phyloP scores from a whole-genome alignment of 2,888 invertebrate genomes.

The Mellilla xanthometata region DNA sequence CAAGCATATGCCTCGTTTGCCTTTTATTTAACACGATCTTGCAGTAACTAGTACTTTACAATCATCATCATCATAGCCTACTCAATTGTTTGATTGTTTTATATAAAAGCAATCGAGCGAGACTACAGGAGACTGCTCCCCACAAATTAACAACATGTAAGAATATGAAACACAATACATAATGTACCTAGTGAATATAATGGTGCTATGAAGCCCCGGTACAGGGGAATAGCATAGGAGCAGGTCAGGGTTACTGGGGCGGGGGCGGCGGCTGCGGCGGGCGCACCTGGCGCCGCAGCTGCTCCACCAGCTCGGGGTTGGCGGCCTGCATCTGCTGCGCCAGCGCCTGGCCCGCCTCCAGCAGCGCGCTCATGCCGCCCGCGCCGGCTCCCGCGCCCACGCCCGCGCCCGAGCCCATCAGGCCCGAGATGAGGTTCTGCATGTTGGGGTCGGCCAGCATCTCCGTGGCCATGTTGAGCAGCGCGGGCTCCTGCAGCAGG shows the following conservation, averaged over 20 bases:
- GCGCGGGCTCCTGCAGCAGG: conserved; percentile 90
- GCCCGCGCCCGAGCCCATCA: conserved; percentile 66
- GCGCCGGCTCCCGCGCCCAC: conserved; percentile 37
- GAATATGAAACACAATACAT: no score
- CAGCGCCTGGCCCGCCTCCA: conserved; percentile 89
- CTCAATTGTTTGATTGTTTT: no score
- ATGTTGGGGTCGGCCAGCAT: conserved; percentile 93
- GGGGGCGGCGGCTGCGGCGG: conserved; percentile 49
- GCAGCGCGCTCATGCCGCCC: conserved; percentile 63
- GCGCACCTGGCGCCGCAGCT: conserved; percentile 86
- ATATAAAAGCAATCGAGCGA: no score
- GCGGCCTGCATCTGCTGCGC: conserved; percentile 91
- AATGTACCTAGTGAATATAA: no score
- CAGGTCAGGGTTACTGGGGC: conserved; percentile 39
- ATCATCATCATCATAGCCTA: no score
- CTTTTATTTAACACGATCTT: conserved; percentile 37
- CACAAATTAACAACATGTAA: no score
- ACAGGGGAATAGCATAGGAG: no score
- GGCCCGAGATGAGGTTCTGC: conserved; percentile 87
- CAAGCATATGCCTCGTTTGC: conserved; percentile 30
- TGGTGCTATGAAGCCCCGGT: no score
- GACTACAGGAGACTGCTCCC: no score
- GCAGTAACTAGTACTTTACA: conserved; percentile 5
- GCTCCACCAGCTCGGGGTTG: conserved; percentile 92
- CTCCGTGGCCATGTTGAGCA: conserved; percentile 92